These are phyloP conservation scores for Ciona savignyi DNA, from an alignment of 23 tunicate species.

Conservation along the genomic window DNA sequence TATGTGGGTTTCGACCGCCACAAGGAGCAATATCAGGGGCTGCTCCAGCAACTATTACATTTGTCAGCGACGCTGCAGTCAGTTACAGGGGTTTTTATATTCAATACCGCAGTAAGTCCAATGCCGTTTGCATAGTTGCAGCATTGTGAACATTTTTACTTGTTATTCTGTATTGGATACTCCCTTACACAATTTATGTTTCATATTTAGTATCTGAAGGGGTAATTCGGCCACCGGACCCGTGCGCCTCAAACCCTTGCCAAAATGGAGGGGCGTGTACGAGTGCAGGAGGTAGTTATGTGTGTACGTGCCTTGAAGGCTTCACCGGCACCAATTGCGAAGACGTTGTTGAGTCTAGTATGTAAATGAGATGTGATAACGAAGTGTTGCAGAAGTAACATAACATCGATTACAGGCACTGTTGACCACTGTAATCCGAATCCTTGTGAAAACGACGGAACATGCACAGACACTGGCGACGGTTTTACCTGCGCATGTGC, in stretches of 20 bases:
- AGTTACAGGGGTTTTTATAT: constrained; percentile 41
- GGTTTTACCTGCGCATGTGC: constrained; percentile 56
- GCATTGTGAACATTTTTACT: background rate
- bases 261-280: constrained; percentile 73
- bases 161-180: background rate
- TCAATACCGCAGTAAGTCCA: constrained; percentile 28
- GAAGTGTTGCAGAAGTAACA: background rate
- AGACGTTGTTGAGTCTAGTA: constrained; percentile 9
- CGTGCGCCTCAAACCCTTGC: constrained; percentile 75
- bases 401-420: constrained; percentile 8
- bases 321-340: constrained; percentile 81
- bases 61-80: constrained; percentile 22
- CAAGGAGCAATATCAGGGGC: constrained; percentile 16
- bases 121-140: background rate
- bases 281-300: constrained; percentile 5
- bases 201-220: background rate
- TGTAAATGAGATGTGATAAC: background rate
- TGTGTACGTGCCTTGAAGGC: constrained; percentile 56
- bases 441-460: constrained; percentile 63
- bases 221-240: constrained; percentile 19
- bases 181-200: background rate
- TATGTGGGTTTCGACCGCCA: constrained; percentile 40
- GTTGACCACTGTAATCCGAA: constrained; percentile 60
- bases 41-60: constrained; percentile 57
- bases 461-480: constrained; percentile 49